phyloP scores from a whole-genome alignment of 1,140 invertebrate species.

The Battus philenor region DNA sequence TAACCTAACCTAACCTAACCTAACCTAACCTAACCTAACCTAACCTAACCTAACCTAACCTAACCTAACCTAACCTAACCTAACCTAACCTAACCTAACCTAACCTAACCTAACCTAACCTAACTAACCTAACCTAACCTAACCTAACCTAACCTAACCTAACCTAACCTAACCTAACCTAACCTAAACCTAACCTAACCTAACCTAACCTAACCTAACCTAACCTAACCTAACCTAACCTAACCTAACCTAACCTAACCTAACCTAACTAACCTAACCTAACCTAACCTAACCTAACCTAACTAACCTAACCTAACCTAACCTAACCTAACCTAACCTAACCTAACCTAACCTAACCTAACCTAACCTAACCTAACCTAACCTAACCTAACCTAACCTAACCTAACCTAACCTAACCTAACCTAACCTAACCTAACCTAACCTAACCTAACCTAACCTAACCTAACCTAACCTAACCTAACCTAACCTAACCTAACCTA shows the following conservation, averaged over 20 bases:
- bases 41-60: constrained; percentile 25
- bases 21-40: constrained; percentile 19
- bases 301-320: constrained; percentile 18
- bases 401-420: constrained; percentile 21
- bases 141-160: constrained; percentile 15
- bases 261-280: constrained; percentile 20
- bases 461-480: too few relatives aligned
- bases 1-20: constrained; percentile 24
- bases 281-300: constrained; percentile 17
- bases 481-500: too few relatives aligned
- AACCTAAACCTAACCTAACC: too few relatives aligned
- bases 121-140: constrained; percentile 24
- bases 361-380: constrained; percentile 23
- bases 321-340: constrained; percentile 23
- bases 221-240: constrained; percentile 19
- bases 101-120: constrained; percentile 26
- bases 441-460: constrained; percentile 16
- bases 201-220: constrained; percentile 22
- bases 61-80: constrained; percentile 24
- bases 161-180: constrained; percentile 20
- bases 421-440: constrained; percentile 20
- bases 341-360: constrained; percentile 21
- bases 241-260: constrained; percentile 19
- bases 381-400: constrained; percentile 19
- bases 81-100: constrained; percentile 23